A percentile compares a stretch with the other conserved stretches of the same genome.
phyloP scores from a whole-genome alignment of 2,797 vertebrate genomes.

The Echiichthys vipera region DNA sequence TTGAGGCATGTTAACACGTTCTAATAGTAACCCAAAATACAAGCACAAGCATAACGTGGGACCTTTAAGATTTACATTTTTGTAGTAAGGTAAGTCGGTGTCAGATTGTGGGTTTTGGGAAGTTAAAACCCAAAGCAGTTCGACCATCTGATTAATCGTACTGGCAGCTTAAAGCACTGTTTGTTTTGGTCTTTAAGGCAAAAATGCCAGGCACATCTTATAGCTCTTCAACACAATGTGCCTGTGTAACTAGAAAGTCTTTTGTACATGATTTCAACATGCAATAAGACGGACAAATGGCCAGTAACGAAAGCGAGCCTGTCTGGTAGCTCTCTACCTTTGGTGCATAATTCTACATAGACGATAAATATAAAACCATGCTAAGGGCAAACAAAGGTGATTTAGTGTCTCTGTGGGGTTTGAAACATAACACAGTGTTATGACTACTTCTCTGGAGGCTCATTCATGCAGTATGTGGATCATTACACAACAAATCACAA shows the following conservation, averaged over 20 bases:
- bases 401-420: slow-evolving; percentile 31
- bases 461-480: slow-evolving; percentile 22
- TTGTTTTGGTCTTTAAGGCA: too few species aligned
- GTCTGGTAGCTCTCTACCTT: background rate
- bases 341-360: background rate
- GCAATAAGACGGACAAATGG: background rate
- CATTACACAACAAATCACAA: slow-evolving; percentile 35
- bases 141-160: background rate
- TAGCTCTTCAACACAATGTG: background rate
- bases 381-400: slow-evolving; percentile 44
- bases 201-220: background rate
- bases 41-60: too few species aligned
- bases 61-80: too few species aligned
- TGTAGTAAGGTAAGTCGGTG: too few species aligned
- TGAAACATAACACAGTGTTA: slow-evolving; percentile 25
- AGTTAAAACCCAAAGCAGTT: too few species aligned
- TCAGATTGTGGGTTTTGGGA: too few species aligned
- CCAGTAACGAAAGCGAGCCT: background rate
- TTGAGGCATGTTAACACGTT: too few species aligned
- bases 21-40: too few species aligned
- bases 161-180: background rate
- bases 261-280: background rate
- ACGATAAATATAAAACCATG: slow-evolving; percentile 11
- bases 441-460: slow-evolving; percentile 27
- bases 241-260: background rate